These are phyloP conservation scores for Pachyseris speciosa DNA, from an alignment of 64 coral and sea anemone genomes.

Conservation along the genomic window DNA sequence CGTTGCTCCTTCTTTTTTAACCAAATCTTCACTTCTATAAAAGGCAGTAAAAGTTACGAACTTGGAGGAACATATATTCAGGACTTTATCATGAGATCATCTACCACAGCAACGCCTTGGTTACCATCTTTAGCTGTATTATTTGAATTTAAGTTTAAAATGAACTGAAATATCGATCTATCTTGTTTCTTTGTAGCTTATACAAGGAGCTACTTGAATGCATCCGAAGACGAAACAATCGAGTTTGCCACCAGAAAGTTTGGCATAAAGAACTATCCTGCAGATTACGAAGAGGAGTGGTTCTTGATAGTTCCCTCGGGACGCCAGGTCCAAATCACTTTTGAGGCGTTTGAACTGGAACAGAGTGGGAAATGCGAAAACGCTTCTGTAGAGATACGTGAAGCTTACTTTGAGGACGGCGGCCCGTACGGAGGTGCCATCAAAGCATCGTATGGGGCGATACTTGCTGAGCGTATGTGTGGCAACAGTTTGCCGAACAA, in stretches of 20 bases:
- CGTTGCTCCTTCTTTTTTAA: no score
- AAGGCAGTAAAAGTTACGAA: no score
- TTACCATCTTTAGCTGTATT: no score
- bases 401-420: not conserved
- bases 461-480: not conserved
- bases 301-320: conserved; percentile 6
- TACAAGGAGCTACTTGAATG: not conserved
- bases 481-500: not conserved
- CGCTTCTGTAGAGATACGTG: not conserved
- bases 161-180: no score
- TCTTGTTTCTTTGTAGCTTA: not conserved
- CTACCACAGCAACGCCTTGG: no score
- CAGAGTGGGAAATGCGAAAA: not conserved
- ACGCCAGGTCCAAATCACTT: not conserved
- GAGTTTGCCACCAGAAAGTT: not conserved
- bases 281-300: not conserved
- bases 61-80: no score
- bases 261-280: not conserved
- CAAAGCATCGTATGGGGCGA: not conserved
- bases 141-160: no score
- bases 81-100: no score
- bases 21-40: no score
- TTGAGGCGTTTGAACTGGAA: conserved; percentile 1
- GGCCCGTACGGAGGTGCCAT: not conserved
- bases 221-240: not conserved